These are phyloP conservation scores for Gryllus bimaculatus DNA, from an alignment of 1,140 invertebrate species.

Conservation along the genomic window DNA sequence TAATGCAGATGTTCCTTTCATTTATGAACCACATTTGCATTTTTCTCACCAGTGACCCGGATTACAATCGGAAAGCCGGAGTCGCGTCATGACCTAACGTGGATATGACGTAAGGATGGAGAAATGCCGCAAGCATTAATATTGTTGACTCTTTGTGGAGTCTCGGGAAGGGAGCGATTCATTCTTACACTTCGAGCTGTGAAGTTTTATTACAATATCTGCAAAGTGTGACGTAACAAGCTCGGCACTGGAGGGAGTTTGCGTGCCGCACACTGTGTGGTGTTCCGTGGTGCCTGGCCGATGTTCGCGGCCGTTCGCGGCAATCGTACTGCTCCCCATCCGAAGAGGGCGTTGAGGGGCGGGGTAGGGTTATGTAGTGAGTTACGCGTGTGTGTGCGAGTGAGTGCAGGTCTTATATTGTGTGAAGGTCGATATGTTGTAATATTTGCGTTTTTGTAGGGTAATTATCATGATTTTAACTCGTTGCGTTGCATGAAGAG, in stretches of 20 bases:
- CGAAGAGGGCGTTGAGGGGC: neutral
- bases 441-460: no score
- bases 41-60: no score
- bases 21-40: no score
- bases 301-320: neutral
- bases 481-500: no score
- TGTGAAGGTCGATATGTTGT: no score
- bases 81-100: neutral
- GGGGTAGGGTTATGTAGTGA: constrained; percentile 3
- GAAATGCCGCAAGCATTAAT: neutral
- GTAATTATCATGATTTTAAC: no score
- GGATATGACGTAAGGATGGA: neutral
- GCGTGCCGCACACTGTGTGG: neutral
- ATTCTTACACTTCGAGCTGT: neutral
- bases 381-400: neutral
- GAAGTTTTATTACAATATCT: neutral
- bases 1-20: no score
- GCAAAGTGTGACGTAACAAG: neutral
- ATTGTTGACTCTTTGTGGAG: no score
- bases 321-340: neutral
- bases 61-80: no score
- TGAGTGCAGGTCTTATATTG: no score
- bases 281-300: neutral
- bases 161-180: neutral
- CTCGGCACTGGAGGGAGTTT: neutral